Evolutionary conservation across 92 coral and sea anemone species (phyloP).

Genomic region (Epizoanthus stellaris): DNA sequence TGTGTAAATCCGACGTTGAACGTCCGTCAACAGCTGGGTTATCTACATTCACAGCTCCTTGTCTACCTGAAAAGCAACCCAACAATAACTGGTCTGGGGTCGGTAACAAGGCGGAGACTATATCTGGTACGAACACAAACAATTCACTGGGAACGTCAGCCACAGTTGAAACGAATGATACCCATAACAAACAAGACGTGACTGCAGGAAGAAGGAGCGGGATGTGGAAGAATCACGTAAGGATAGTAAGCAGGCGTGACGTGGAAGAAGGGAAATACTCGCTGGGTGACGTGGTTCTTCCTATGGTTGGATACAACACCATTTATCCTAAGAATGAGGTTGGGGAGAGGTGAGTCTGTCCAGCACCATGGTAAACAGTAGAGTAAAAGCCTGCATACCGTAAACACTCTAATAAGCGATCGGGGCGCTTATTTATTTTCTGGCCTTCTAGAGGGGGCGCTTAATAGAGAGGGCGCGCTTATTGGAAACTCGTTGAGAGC

Average conservation of each 20-base stretch:
- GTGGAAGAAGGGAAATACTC: slow-evolving; percentile 50
- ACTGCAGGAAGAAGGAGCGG: slow-evolving; percentile 14
- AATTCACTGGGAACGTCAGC: neutral
- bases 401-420: no score
- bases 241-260: slow-evolving; percentile 50
- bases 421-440: no score
- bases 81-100: neutral
- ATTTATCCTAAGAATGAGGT: slow-evolving; percentile 70
- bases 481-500: no score
- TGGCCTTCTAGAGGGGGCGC: no score
- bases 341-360: slow-evolving; percentile 53
- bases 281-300: slow-evolving; percentile 77
- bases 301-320: slow-evolving; percentile 77
- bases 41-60: neutral
- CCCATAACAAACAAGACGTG: slow-evolving; percentile 1
- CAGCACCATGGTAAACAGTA: no score
- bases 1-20: no score
- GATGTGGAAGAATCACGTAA: slow-evolving; percentile 45
- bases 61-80: neutral
- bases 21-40: no score
- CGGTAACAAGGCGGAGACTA: neutral
- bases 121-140: neutral
- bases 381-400: no score
- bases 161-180: neutral
- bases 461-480: no score